A percentile compares a stretch with the other conserved stretches of the same genome.
Evolutionary conservation across 2,888 invertebrate genomes (phyloP).

Genomic region (Byasa hedistus): DNA sequence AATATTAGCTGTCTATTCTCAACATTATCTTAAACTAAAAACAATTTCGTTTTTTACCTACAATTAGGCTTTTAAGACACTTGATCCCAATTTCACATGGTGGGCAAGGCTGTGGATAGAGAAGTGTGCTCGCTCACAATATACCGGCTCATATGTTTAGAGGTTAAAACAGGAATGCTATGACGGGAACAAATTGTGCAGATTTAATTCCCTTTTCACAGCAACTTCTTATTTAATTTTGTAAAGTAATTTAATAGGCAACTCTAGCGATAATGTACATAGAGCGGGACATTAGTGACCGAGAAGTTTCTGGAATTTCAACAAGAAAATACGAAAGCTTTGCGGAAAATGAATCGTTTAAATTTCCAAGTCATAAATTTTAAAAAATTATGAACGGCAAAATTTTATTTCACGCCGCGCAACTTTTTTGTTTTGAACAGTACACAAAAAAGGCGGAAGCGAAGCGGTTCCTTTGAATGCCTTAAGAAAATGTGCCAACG

Average conservation of each 20-base stretch:
- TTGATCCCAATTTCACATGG: too few species aligned
- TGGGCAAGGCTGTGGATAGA: too few species aligned
- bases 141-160: too few species aligned
- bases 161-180: neutral
- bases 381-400: conserved; percentile 5
- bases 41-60: too few species aligned
- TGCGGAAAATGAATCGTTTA: neutral
- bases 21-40: too few species aligned
- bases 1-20: too few species aligned
- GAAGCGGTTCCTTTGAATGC: conserved; percentile 12
- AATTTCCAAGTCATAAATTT: conserved; percentile 1
- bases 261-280: neutral
- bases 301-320: neutral
- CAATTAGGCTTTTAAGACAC: too few species aligned
- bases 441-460: conserved; percentile 27
- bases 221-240: neutral
- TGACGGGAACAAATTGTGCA: neutral
- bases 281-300: neutral
- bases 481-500: conserved; percentile 19
- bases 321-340: neutral
- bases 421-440: conserved; percentile 7
- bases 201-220: neutral
- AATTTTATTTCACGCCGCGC: conserved; percentile 16
- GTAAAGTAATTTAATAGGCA: neutral
- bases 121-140: too few species aligned